Conservation (phyloP, 2,113 vertebrate species). For the Brienomyrus brachyistius region DNA sequence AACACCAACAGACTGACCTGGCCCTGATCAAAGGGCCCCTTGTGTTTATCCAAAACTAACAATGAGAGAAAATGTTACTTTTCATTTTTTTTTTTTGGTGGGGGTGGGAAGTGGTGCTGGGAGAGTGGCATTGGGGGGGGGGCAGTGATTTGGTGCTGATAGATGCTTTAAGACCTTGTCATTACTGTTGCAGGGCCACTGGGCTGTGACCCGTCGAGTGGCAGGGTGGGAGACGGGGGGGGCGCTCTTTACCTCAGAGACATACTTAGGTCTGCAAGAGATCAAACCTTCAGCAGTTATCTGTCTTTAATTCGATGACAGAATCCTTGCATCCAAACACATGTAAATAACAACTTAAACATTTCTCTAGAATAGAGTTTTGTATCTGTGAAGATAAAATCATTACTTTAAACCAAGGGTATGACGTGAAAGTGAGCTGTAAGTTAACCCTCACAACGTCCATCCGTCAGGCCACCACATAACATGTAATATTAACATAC, state of each 20-base stretch:
- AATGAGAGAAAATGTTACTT: conserved; percentile 32
- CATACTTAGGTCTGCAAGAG: not conserved
- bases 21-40: conserved; percentile 37
- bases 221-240: not conserved
- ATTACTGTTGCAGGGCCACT: conserved; percentile 19
- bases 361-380: not conserved
- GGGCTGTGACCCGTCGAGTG: conserved; percentile 2
- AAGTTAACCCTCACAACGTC: not conserved
- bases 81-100: conserved; percentile 22
- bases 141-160: conserved; percentile 21
- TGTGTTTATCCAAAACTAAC: conserved; percentile 39
- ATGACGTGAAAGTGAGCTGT: not conserved
- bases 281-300: not conserved
- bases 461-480: not conserved
- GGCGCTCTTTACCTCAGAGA: not conserved
- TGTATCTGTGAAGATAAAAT: not conserved
- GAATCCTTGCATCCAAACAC: not conserved
- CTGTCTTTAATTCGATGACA: not conserved
- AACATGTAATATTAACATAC: not conserved
- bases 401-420: not conserved
- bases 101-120: conserved; percentile 24
- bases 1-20: conserved; percentile 28
- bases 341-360: not conserved
- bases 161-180: conserved; percentile 10
- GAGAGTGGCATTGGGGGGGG: not conserved